Evolutionary conservation across 2,113 vertebrate species (phyloP).

Genomic region (Gopherus flavomarginatus): DNA sequence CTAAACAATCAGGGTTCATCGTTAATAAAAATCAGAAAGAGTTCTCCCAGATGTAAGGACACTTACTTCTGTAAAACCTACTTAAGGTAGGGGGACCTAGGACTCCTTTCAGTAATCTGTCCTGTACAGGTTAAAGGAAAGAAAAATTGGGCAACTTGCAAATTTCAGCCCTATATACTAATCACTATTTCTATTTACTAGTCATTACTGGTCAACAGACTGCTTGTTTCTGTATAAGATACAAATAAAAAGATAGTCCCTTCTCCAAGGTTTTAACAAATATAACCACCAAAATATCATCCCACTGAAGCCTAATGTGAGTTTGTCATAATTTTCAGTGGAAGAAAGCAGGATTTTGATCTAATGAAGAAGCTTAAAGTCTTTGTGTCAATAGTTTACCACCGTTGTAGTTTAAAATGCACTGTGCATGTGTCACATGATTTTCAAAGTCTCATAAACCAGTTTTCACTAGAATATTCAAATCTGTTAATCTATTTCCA

Average conservation of each 20-base stretch:
- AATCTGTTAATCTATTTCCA: not conserved
- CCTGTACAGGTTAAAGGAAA: not conserved
- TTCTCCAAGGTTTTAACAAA: not conserved
- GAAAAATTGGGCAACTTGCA: not conserved
- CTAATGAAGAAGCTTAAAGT: not conserved
- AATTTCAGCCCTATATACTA: not conserved
- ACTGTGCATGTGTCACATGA: not conserved
- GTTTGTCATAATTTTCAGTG: not conserved
- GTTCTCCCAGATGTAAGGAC: not conserved
- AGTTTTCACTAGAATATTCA: not conserved
- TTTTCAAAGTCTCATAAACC: not conserved
- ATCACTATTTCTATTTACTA: not conserved
- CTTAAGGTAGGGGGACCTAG: not conserved
- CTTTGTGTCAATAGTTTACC: not conserved
- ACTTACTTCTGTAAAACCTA: not conserved
- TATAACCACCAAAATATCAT: not conserved
- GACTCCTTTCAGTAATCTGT: not conserved
- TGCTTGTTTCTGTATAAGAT: not conserved
- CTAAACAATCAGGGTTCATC: not conserved
- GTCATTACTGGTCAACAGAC: not conserved
- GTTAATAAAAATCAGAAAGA: not conserved
- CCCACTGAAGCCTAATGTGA: not conserved
- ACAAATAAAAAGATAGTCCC: not conserved
- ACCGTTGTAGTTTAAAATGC: not conserved
- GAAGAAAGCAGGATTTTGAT: not conserved